Evolutionary conservation across 2,888 invertebrate species (phyloP), one percentile per base, ranked within the genome.

Genomic region (Cinara cedri): DNA sequence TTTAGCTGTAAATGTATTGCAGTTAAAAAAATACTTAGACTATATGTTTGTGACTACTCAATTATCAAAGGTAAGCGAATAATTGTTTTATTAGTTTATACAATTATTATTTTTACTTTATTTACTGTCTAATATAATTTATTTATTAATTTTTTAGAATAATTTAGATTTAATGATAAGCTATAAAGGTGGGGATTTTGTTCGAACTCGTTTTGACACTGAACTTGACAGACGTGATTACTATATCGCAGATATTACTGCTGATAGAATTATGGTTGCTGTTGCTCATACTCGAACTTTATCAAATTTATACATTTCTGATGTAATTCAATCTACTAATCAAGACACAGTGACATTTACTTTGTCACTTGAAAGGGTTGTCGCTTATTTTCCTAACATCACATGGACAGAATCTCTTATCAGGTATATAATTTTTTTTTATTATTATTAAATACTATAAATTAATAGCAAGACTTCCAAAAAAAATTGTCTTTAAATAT

Each of bases 371-470:
- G 91, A 92, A 83, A 90, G 92, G 83, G 90, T 96, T 72, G 88
- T 96, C 83, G 93, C 93, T 83, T 95, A 92, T 85, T 93, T 94
- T 85, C 94, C 94, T 0, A 92, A 93, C 84, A 89, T 89, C 13
- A 92, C 93, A 57, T 94, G 92, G 91, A 91, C 91, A 84, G 90
- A 91, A 83, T 92, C 92, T 81, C 94, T 94, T 93, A 86, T 95
- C 4, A 91, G 91, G 94, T 95, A 87, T 49, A n/a, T 6, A 16
- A 21, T 21, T 44, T 44, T 21, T 44, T 44, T 66, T 90, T 34
- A 34, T 4, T 34, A 21, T 19, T 54, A 55, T 19, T 54, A 54
- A 19, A 54, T 19, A 54, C 19, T 8, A 54, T 82, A 82, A 76
- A 81, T 1, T 34, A 63, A 66, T 14, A 0, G 34, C 6, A 34